A percentile compares a stretch with the other conserved stretches of the same genome.
These are phyloP conservation scores for Casuarius casuarius DNA, from an alignment of 2,113 vertebrate genomes.

Conservation along the genomic window DNA sequence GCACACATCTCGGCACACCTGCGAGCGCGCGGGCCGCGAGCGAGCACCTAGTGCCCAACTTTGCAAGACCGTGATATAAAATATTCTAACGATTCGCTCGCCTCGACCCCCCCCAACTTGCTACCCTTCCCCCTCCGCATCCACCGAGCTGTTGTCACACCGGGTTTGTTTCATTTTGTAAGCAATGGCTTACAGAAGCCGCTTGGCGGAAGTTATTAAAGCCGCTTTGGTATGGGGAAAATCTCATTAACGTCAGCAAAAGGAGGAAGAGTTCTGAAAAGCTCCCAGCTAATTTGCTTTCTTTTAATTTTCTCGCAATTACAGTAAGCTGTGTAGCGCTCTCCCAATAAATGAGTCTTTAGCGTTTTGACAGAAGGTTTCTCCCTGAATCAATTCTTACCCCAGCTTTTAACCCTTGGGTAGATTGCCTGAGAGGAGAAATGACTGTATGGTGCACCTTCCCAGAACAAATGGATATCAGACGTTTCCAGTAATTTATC, in stretches of 20 bases:
- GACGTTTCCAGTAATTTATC: slow-evolving; percentile 44
- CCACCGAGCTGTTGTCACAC: background rate
- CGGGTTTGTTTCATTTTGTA: slow-evolving; percentile 1
- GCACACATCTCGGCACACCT: fast-evolving
- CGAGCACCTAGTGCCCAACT: fast-evolving
- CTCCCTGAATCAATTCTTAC: background rate
- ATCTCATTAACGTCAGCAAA: slow-evolving; percentile 72
- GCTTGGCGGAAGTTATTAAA: slow-evolving; percentile 53
- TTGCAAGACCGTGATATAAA: fast-evolving
- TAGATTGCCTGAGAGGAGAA: background rate
- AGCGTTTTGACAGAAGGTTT: slow-evolving; percentile 12
- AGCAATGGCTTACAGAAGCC: background rate
- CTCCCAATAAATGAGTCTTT: slow-evolving; percentile 54
- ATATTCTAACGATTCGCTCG: background rate
- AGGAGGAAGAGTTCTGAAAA: slow-evolving; percentile 65
- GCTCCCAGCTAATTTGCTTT: slow-evolving; percentile 69
- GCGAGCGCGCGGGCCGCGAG: background rate
- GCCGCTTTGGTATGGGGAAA: slow-evolving; percentile 46
- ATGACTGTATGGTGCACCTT: background rate
- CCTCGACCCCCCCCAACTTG: fast-evolving
- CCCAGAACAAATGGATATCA: slow-evolving; percentile 23
- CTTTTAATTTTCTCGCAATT: slow-evolving; percentile 71
- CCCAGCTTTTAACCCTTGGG: slow-evolving; percentile 40
- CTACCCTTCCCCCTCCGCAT: background rate
- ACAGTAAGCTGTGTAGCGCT: slow-evolving; percentile 58